phyloP scores from a whole-genome alignment of 2,113 vertebrate species.

The Alosa alosa region DNA sequence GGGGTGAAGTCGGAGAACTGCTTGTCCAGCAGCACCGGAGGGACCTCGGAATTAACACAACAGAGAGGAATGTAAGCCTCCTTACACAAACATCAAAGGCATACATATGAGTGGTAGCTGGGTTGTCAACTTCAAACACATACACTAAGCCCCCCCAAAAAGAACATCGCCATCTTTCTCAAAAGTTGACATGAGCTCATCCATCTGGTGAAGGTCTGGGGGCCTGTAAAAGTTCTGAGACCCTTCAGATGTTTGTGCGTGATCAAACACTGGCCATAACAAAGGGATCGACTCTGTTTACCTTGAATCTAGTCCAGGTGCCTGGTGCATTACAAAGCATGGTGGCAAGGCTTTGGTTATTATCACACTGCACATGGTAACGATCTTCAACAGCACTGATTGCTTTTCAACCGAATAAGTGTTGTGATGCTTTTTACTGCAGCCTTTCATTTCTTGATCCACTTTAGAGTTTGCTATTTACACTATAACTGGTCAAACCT shows the following conservation, averaged over 20 bases:
- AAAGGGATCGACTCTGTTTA: neutral
- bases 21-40: constrained; percentile 87
- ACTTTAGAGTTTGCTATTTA: neutral
- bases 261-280: neutral
- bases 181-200: neutral
- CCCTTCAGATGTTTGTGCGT: neutral
- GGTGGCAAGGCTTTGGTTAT: neutral
- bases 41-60: constrained; percentile 74
- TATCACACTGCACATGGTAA: neutral
- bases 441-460: neutral
- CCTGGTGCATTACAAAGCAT: neutral
- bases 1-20: constrained; percentile 98
- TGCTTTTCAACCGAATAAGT: neutral
- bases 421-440: neutral
- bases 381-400: neutral
- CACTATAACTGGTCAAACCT: neutral
- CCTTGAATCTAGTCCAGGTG: neutral
- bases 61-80: neutral
- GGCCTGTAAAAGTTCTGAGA: neutral
- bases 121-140: neutral
- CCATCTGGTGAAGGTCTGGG: neutral
- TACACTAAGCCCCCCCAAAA: neutral
- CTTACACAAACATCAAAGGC: neutral
- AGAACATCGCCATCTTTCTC: neutral
- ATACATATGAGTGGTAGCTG: neutral